These are phyloP conservation scores for Ginglymostoma cirratum DNA, from an alignment of 2,113 vertebrate species.

Conservation along the genomic window DNA sequence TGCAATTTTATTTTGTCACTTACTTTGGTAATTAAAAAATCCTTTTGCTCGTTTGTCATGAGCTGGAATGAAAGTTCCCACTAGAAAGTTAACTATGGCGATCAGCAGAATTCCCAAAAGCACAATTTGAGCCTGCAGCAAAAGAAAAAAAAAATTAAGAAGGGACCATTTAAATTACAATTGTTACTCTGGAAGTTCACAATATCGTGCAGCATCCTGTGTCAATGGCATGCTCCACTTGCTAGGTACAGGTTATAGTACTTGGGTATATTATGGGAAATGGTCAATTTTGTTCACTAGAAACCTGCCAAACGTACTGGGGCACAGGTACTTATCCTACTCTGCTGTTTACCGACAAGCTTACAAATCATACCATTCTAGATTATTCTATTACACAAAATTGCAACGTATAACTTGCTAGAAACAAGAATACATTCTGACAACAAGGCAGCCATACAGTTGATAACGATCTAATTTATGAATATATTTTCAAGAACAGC, in stretches of 20 bases:
- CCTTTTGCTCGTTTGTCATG: constrained; percentile 74
- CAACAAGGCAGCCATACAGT: not conserved
- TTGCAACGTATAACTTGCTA: not conserved
- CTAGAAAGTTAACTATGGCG: constrained; percentile 84
- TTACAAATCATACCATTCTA: not conserved
- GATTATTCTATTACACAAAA: not conserved
- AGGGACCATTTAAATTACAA: not conserved
- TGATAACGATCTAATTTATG: not conserved
- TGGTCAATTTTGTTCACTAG: not conserved
- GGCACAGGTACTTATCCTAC: not conserved
- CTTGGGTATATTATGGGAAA: no score
- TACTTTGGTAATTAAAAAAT: constrained; percentile 88
- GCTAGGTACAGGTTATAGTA: not conserved
- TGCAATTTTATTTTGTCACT: constrained; percentile 38
- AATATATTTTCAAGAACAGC: not conserved
- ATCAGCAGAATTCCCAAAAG: constrained; percentile 79
- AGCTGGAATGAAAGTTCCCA: constrained; percentile 82
- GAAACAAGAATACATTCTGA: not conserved
- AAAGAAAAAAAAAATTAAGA: constrained; percentile 23
- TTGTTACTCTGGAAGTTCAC: not conserved
- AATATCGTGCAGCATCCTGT: not conserved
- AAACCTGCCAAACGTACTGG: not conserved
- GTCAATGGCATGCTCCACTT: not conserved
- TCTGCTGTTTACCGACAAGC: not conserved
- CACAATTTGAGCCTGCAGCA: constrained; percentile 82